Conservation (phyloP, 2,113 vertebrate genomes). For the Myotis lucifugus region DNA sequence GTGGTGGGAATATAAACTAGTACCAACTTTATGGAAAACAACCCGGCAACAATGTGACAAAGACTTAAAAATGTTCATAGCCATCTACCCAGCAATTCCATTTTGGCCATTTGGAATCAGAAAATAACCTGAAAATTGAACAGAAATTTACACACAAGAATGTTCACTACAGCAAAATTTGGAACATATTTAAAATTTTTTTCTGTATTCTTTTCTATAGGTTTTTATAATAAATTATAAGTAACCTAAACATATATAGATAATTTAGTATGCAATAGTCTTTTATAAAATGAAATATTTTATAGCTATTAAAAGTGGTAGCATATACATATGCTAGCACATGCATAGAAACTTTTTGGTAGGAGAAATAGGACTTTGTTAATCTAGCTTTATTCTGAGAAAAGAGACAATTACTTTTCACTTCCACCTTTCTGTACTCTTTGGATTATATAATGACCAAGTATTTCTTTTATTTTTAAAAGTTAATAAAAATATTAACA, state of each 20-base stretch:
- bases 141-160: constrained; percentile 30
- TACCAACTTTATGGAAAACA: background rate
- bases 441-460: constrained; percentile 1
- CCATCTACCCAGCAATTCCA: background rate
- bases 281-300: constrained; percentile 27
- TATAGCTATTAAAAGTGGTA: background rate
- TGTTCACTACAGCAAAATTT: background rate
- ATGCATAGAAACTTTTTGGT: background rate
- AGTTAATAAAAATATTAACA: constrained; percentile 1
- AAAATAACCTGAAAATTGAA: constrained; percentile 39
- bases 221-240: constrained; percentile 27
- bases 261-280: background rate
- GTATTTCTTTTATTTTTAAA: constrained; percentile 9
- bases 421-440: background rate
- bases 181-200: background rate
- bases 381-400: constrained; percentile 16
- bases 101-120: constrained; percentile 20
- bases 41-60: background rate
- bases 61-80: background rate
- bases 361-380: background rate
- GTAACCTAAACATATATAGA: background rate
- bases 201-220: background rate
- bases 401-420: background rate
- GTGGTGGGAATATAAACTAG: background rate
- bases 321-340: background rate